Percentiles rank a stretch among this genome's conserved stretches.
Evolutionary conservation across 2,113 vertebrate genomes (phyloP).

Genomic region (Acrocephalus arundinaceus): DNA sequence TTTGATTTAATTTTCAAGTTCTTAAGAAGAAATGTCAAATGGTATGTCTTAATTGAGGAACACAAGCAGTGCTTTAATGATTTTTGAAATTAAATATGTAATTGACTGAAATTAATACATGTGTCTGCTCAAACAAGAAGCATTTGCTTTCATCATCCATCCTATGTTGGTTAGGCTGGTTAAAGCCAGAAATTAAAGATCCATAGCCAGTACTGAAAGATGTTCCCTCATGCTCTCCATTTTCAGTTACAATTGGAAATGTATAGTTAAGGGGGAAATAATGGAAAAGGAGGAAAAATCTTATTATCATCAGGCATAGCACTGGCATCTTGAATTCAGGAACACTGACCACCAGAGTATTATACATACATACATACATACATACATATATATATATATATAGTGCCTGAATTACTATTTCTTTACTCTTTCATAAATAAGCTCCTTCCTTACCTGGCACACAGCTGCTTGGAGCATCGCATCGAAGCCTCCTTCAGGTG

Average conservation of each 20-base stretch:
- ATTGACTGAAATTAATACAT: neutral
- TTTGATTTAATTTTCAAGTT: neutral
- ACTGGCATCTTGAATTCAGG: neutral
- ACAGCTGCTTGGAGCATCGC: conserved; percentile 96
- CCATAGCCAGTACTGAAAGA: neutral
- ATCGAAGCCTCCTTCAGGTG: conserved; percentile 94
- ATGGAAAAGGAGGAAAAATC: neutral
- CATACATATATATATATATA: no score
- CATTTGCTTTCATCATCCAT: neutral
- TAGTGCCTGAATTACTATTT: neutral
- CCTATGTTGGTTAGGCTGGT: neutral
- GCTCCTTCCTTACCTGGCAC: conserved; percentile 85
- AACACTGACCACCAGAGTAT: neutral
- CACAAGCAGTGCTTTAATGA: neutral
- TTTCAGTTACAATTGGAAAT: neutral
- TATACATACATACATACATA: neutral
- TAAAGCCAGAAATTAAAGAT: neutral
- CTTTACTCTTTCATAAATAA: neutral
- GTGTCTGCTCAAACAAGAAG: neutral
- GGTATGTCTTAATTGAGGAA: neutral
- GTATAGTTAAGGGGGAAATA: neutral
- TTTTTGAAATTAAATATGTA: neutral
- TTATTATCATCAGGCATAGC: neutral
- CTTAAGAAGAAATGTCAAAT: neutral
- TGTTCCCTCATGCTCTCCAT: neutral